Conservation (phyloP, 2,888 invertebrate genomes). For the Blera fallax region DNA sequence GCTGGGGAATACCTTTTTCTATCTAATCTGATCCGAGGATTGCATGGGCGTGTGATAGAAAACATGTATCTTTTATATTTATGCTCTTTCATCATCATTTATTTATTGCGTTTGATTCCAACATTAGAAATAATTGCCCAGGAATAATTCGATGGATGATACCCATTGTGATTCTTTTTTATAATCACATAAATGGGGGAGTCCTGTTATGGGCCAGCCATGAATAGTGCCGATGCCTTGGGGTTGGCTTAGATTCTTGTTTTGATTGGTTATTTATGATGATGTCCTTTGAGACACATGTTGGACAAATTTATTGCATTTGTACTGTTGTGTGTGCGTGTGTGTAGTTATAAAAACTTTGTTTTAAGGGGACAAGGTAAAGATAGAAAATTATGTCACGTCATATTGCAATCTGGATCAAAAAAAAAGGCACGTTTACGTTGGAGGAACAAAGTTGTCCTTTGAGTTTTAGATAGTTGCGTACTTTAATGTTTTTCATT, state of each 20-base stretch:
- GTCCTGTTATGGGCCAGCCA: neutral
- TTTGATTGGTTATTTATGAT: constrained; percentile 38
- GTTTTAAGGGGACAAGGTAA: neutral
- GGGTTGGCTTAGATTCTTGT: neutral
- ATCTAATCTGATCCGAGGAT: neutral
- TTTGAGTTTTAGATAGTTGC: neutral
- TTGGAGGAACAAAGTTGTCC: neutral
- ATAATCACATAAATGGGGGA: constrained; percentile 1
- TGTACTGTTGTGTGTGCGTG: neutral
- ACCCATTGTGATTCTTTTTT: neutral
- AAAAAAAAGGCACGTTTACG: neutral
- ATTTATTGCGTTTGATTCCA: neutral
- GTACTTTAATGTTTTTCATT: no score
- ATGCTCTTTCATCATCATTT: neutral
- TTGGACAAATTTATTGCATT: constrained; percentile 11
- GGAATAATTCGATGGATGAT: neutral
- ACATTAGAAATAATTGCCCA: neutral
- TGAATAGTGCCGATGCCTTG: neutral
- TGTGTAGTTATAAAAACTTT: neutral
- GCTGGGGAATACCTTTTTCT: neutral
- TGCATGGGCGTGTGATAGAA: neutral
- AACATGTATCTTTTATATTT: neutral
- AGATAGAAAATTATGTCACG: neutral
- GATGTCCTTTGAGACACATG: constrained; percentile 22
- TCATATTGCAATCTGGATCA: neutral